Conservation (phyloP, 2,797 vertebrate species). For the Mormyrops attenuatus region DNA sequence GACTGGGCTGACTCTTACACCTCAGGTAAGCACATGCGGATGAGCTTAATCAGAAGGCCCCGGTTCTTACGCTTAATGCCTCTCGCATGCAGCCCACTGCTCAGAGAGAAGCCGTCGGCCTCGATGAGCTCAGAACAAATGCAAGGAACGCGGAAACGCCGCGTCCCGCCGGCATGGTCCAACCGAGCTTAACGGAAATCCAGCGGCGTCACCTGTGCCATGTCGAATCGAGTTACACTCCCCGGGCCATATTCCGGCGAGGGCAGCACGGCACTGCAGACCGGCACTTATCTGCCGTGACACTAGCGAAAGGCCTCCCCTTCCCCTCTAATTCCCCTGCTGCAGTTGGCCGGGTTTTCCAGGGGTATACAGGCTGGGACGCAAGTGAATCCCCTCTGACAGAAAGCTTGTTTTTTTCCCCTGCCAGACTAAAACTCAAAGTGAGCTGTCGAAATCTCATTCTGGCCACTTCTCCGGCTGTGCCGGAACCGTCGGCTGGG, state of each 20-base stretch:
- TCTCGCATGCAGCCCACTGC: background rate
- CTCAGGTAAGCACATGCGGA: background rate
- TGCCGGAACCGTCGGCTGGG: constrained; percentile 52
- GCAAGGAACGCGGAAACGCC: background rate
- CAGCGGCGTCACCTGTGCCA: background rate
- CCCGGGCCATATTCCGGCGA: background rate
- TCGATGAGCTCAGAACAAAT: background rate
- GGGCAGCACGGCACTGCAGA: background rate
- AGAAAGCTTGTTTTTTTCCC: constrained; percentile 45
- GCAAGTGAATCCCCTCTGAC: constrained; percentile 50
- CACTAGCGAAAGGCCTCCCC: background rate
- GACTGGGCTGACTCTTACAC: background rate
- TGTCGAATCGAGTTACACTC: background rate
- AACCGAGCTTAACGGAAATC: background rate
- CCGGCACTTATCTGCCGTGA: background rate
- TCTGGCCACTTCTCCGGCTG: constrained; percentile 45
- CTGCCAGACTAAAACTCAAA: constrained; percentile 44
- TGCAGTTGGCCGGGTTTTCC: constrained; percentile 13
- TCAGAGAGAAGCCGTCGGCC: background rate
- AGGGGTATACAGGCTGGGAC: constrained; percentile 23
- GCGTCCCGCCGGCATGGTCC: background rate
- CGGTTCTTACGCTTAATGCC: background rate
- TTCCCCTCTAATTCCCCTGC: background rate
- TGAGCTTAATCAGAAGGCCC: background rate
- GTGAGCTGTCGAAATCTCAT: constrained; percentile 45